Percentiles rank a stretch among this genome's conserved stretches.
Evolutionary conservation across 2,797 vertebrate species (phyloP).

Genomic region (Acestrorhynchus altus): DNA sequence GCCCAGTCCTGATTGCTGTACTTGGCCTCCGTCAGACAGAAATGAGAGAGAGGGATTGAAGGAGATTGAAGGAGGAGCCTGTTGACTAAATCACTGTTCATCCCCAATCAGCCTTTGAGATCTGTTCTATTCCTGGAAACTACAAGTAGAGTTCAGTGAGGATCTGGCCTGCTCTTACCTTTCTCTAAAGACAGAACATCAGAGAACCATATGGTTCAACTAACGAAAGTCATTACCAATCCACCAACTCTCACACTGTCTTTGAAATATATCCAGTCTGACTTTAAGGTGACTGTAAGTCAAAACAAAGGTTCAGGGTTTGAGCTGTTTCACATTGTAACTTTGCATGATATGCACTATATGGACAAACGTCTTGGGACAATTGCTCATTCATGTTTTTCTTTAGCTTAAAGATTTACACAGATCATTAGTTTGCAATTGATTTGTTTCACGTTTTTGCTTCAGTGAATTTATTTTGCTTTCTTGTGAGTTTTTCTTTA

Average conservation of each 20-base stretch:
- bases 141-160: conserved; percentile 39
- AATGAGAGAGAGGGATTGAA: conserved; percentile 42
- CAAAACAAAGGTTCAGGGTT: no score
- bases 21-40: conserved; percentile 41
- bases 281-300: no score
- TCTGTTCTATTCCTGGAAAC: conserved; percentile 71
- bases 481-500: no score
- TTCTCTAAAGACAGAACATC: conserved; percentile 60
- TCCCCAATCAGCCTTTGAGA: conserved; percentile 73
- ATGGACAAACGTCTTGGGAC: no score
- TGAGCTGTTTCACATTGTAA: no score
- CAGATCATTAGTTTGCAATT: no score
- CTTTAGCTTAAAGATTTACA: no score
- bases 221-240: conserved; percentile 59
- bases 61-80: conserved; percentile 51
- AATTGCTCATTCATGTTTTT: no score
- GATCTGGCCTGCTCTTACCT: conserved; percentile 62
- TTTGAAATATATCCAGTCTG: neutral
- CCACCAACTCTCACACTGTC: conserved; percentile 14
- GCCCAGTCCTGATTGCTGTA: conserved; percentile 32
- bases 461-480: no score
- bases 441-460: no score
- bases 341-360: no score
- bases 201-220: conserved; percentile 63
- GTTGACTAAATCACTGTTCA: conserved; percentile 73